Percentiles rank a stretch among this genome's conserved stretches.
phyloP scores from a whole-genome alignment of 2,888 invertebrate species.

The Drosophila subquinaria region DNA sequence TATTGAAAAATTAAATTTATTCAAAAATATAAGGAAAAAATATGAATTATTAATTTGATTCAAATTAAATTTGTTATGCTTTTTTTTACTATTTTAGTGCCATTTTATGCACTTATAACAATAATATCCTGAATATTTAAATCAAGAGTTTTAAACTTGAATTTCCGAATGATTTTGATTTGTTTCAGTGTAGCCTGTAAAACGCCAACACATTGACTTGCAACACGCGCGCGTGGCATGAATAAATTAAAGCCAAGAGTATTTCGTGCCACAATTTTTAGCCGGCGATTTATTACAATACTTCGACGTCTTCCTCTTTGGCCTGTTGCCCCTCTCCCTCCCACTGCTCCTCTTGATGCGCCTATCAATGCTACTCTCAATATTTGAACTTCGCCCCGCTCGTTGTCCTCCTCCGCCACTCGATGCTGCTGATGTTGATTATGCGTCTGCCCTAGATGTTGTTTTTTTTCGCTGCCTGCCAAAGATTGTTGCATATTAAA shows the following conservation, averaged over 20 bases:
- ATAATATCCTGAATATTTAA: too few species aligned
- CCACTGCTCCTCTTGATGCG: slow-evolving; percentile 3
- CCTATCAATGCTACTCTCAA: neutral
- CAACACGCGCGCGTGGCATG: slow-evolving; percentile 70
- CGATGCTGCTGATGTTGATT: slow-evolving; percentile 59
- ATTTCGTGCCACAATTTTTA: slow-evolving; percentile 65
- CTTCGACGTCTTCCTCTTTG: slow-evolving; percentile 18
- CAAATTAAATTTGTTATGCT: too few species aligned
- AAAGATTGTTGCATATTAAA: slow-evolving; percentile 81
- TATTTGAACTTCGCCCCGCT: neutral
- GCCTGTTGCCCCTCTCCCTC: slow-evolving; percentile 1
- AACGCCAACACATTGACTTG: slow-evolving; percentile 32
- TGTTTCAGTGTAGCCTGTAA: neutral
- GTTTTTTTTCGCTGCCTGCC: slow-evolving; percentile 47
- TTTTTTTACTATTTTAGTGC: too few species aligned
- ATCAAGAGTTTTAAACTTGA: too few species aligned
- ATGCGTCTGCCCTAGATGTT: slow-evolving; percentile 34
- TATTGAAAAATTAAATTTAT: too few species aligned
- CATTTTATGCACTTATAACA: too few species aligned
- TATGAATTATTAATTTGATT: too few species aligned
- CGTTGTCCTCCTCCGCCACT: neutral
- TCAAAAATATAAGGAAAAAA: too few species aligned
- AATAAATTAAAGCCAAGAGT: slow-evolving; percentile 68
- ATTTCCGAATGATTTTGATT: too few species aligned
- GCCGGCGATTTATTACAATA: slow-evolving; percentile 61